Evolutionary conservation across 1,140 invertebrate species (phyloP).

Genomic region (Ladona fulva): DNA sequence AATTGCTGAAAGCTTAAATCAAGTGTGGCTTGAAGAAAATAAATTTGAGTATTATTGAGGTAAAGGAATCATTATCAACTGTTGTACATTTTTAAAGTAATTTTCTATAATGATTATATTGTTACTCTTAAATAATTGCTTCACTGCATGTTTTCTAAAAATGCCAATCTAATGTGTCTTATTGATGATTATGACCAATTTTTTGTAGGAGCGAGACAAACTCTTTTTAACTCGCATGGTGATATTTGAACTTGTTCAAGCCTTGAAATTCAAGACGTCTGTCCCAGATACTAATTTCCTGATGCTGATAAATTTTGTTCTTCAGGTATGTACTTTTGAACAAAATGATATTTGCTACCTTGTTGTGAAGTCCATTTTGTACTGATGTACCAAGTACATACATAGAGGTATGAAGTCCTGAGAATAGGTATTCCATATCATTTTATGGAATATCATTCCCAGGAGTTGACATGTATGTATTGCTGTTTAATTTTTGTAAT

Average conservation of each 20-base stretch:
- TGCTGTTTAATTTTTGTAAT: neutral
- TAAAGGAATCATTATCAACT: too few relatives aligned
- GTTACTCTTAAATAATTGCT: neutral
- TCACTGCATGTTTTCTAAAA: neutral
- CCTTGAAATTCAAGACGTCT: conserved; percentile 87
- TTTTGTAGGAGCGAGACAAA: conserved; percentile 80
- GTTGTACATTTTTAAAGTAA: too few relatives aligned
- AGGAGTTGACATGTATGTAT: too few relatives aligned
- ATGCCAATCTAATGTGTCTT: too few relatives aligned
- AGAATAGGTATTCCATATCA: too few relatives aligned
- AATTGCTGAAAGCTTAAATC: too few relatives aligned
- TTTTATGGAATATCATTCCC: too few relatives aligned
- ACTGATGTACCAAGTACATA: too few relatives aligned
- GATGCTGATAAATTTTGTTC: conserved; percentile 76
- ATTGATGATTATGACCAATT: neutral
- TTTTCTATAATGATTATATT: conserved; percentile 18
- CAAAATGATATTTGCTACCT: neutral
- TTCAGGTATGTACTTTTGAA: conserved; percentile 50
- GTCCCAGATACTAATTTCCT: conserved; percentile 92
- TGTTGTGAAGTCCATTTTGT: neutral
- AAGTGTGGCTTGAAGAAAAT: too few relatives aligned
- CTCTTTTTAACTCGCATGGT: conserved; percentile 79
- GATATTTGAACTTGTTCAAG: conserved; percentile 89
- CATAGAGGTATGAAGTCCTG: too few relatives aligned
- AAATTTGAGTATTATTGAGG: too few relatives aligned